Conservation (phyloP, 2,888 invertebrate genomes). For the Lacanobia wlatinum region DNA sequence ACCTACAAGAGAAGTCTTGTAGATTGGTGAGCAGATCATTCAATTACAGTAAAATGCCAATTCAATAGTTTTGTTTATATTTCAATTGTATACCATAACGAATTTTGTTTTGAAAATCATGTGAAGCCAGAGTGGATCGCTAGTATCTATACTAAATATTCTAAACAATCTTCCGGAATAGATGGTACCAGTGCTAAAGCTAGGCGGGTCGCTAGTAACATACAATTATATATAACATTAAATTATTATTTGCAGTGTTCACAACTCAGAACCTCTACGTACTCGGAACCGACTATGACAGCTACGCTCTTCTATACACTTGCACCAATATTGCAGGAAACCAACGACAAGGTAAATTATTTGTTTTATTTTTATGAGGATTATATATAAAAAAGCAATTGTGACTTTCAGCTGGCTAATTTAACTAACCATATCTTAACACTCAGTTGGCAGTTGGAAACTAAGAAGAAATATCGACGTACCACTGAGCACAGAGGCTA, state of each 20-base stretch:
- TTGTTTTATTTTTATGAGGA: neutral
- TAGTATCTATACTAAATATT: too few relatives aligned
- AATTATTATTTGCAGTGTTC: slow-evolving; percentile 49
- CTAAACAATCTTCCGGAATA: too few relatives aligned
- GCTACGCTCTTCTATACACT: slow-evolving; percentile 81
- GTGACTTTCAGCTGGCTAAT: slow-evolving; percentile 48
- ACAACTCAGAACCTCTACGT: slow-evolving; percentile 75
- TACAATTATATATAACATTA: neutral
- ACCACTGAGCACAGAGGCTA: slow-evolving; percentile 66
- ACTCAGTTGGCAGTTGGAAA: slow-evolving; percentile 85
- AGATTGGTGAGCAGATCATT: too few relatives aligned
- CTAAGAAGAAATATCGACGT: slow-evolving; percentile 75
- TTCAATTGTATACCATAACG: too few relatives aligned
- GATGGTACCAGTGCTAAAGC: too few relatives aligned
- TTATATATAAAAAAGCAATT: slow-evolving; percentile 75
- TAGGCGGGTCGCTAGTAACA: too few relatives aligned
- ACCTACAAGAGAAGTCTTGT: too few relatives aligned
- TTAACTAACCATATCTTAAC: slow-evolving; percentile 14
- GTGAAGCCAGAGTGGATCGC: too few relatives aligned
- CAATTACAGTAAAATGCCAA: too few relatives aligned
- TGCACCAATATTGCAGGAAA: slow-evolving; percentile 75
- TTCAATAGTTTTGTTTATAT: too few relatives aligned
- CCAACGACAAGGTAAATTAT: slow-evolving; percentile 78
- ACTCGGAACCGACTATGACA: slow-evolving; percentile 81
- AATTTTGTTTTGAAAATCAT: too few relatives aligned